Conservation (phyloP, 2,888 invertebrate genomes). For the Conus canariensis region DNA sequence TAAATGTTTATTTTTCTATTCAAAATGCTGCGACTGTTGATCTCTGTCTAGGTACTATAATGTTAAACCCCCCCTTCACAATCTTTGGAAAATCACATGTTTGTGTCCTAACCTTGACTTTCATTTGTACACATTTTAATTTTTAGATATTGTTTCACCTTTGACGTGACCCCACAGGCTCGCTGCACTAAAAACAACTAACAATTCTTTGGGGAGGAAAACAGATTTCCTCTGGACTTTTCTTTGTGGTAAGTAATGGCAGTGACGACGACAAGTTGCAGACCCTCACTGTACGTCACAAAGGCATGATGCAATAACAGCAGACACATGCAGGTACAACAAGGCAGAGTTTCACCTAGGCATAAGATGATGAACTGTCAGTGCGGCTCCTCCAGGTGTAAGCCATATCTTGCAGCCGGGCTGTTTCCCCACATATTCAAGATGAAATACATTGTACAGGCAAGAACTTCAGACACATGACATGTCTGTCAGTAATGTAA, state of each 20-base stretch:
- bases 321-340: neutral
- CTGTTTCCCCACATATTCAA: neutral
- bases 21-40: too few relatives aligned
- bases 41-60: too few relatives aligned
- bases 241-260: too few relatives aligned
- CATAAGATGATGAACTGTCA: neutral
- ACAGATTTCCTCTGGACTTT: neutral
- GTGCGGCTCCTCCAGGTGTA: neutral
- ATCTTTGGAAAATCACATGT: too few relatives aligned
- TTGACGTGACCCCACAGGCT: too few relatives aligned
- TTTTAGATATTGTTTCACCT: too few relatives aligned
- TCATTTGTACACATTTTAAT: too few relatives aligned
- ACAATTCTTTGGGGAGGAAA: neutral
- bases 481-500: neutral
- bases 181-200: too few relatives aligned
- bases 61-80: too few relatives aligned
- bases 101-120: too few relatives aligned
- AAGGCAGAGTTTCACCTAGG: conserved; percentile 7
- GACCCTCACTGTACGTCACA: neutral
- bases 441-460: neutral
- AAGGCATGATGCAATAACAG: neutral
- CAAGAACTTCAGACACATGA: neutral
- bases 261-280: neutral
- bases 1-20: too few relatives aligned
- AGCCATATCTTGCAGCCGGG: neutral